Evolutionary conservation across 2,888 invertebrate species (phyloP).

Genomic region (Clanis bilineata): DNA sequence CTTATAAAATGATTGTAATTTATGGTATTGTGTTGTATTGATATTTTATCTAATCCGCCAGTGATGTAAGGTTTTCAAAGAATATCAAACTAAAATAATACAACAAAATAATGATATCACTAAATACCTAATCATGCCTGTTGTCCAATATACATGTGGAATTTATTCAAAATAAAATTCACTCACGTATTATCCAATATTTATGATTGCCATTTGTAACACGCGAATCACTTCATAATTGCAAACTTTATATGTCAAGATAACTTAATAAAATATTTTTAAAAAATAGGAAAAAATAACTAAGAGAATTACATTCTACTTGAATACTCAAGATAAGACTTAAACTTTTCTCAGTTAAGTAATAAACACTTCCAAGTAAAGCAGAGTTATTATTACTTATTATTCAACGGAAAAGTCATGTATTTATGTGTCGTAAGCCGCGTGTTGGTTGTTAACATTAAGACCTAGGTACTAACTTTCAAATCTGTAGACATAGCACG

Average conservation of each 20-base stretch:
- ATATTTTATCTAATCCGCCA: background rate
- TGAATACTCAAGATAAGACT: background rate
- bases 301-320: background rate
- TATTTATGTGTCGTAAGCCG: conserved; percentile 15
- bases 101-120: too few relatives aligned
- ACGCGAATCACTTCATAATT: too few relatives aligned
- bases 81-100: background rate
- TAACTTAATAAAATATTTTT: too few relatives aligned
- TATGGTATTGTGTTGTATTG: background rate
- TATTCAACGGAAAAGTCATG: conserved; percentile 3
- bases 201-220: too few relatives aligned
- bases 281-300: too few relatives aligned
- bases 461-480: conserved; percentile 43
- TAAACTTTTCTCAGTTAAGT: background rate
- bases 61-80: background rate
- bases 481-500: conserved; percentile 36
- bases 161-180: too few relatives aligned
- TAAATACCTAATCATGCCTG: too few relatives aligned
- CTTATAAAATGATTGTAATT: background rate
- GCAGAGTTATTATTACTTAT: too few relatives aligned
- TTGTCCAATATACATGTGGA: too few relatives aligned
- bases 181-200: too few relatives aligned
- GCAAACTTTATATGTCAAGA: too few relatives aligned
- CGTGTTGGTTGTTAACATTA: conserved; percentile 31
- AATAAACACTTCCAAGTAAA: conserved; percentile 3